Conservation (phyloP, 2,888 invertebrate species). For the Folsomia candida region DNA sequence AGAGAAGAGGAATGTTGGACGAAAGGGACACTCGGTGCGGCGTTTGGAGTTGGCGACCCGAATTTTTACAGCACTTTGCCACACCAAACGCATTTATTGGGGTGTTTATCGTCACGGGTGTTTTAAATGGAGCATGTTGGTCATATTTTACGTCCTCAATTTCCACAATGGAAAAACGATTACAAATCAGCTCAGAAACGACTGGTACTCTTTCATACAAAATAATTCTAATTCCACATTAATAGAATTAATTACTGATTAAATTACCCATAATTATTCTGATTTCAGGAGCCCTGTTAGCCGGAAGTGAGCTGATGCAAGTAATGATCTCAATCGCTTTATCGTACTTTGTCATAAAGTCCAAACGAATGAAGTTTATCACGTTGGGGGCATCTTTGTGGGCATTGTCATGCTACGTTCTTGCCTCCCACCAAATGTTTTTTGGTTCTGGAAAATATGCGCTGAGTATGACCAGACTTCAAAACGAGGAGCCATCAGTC, state of each 20-base stretch:
- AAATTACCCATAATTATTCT: too few species aligned
- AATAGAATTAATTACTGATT: slow-evolving; percentile 4
- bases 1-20: slow-evolving; percentile 20
- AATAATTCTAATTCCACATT: background rate
- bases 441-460: slow-evolving; percentile 70
- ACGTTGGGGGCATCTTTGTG: slow-evolving; percentile 56
- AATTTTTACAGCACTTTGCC: slow-evolving; percentile 62
- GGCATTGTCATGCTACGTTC: slow-evolving; percentile 65
- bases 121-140: slow-evolving; percentile 43
- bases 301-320: slow-evolving; percentile 72
- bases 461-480: slow-evolving; percentile 61
- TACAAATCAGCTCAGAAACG: slow-evolving; percentile 51
- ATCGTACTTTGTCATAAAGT: slow-evolving; percentile 68
- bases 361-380: slow-evolving; percentile 71
- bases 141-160: slow-evolving; percentile 52
- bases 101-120: slow-evolving; percentile 60
- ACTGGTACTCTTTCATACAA: slow-evolving; percentile 45
- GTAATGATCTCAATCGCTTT: slow-evolving; percentile 65
- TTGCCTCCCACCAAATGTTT: slow-evolving; percentile 66
- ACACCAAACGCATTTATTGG: slow-evolving; percentile 62
- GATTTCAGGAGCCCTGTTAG: slow-evolving; percentile 64
- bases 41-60: slow-evolving; percentile 59
- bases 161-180: slow-evolving; percentile 52
- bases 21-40: slow-evolving; percentile 57
- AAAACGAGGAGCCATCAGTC: slow-evolving; percentile 55